Conservation (phyloP, 23 tunicate genomes). For the Diplosoma virens region DNA sequence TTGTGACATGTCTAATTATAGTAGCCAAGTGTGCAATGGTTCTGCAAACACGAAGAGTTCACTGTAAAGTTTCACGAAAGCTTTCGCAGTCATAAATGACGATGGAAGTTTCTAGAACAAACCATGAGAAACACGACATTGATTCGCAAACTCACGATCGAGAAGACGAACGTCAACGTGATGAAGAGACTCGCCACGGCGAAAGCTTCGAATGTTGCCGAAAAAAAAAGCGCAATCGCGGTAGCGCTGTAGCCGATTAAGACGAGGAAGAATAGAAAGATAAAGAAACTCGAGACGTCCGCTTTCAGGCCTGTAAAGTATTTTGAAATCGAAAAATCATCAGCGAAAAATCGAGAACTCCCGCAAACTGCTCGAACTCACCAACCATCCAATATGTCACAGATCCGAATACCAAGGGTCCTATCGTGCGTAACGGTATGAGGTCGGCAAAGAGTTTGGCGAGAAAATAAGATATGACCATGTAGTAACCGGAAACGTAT, state of each 20-base stretch:
- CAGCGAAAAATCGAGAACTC: not conserved
- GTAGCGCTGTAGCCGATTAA: conserved; percentile 66
- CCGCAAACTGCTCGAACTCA: no score
- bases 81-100: no score
- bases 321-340: not conserved
- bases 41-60: no score
- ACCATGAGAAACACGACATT: no score
- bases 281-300: conserved; percentile 70
- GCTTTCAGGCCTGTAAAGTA: conserved; percentile 58
- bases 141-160: conserved; percentile 58
- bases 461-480: conserved; percentile 79
- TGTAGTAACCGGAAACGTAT: conserved; percentile 90
- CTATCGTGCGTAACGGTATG: conserved; percentile 74
- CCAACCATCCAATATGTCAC: conserved; percentile 99
- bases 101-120: no score
- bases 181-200: conserved; percentile 60
- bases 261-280: conserved; percentile 43
- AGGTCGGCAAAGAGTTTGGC: conserved; percentile 80
- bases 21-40: no score
- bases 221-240: conserved; percentile 70
- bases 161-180: conserved; percentile 65
- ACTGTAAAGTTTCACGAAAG: no score
- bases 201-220: conserved; percentile 50
- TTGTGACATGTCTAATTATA: no score
- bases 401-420: conserved; percentile 72